These are phyloP conservation scores for Haliclystus octoradiatus DNA, from an alignment of 30 jellyfish, hydroid and myxozoan species.

Conservation along the genomic window DNA sequence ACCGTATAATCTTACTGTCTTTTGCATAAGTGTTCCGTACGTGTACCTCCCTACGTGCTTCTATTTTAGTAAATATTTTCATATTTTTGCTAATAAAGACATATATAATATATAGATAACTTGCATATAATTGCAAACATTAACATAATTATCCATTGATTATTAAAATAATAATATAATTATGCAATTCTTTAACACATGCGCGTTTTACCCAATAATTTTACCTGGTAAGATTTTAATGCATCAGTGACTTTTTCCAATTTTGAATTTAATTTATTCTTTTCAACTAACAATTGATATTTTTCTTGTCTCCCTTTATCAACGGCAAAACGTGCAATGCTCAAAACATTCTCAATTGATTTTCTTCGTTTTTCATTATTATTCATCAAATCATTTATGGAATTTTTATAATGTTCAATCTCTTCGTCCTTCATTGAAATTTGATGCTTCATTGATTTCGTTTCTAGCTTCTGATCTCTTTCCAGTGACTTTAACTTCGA, in stretches of 20 bases:
- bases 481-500: conserved; percentile 38
- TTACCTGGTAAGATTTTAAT: conserved; percentile 78
- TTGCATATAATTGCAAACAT: no score
- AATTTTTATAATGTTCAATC: conserved; percentile 34
- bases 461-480: conserved; percentile 38
- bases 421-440: conserved; percentile 49
- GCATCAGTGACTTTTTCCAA: conserved; percentile 79
- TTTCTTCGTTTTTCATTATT: conserved; percentile 27
- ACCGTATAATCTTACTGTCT: no score
- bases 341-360: conserved; percentile 49
- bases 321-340: conserved; percentile 61
- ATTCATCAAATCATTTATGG: conserved; percentile 32
- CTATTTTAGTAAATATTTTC: no score
- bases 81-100: no score
- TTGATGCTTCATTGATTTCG: conserved; percentile 40
- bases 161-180: no score
- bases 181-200: no score
- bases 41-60: no score
- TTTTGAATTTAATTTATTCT: conserved; percentile 70
- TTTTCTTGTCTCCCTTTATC: conserved; percentile 85
- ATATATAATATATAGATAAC: no score
- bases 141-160: no score
- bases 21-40: no score
- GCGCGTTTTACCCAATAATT: no score
- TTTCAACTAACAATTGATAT: conserved; percentile 69